Evolutionary conservation across 1,140 invertebrate genomes (phyloP).

Genomic region (Pteromalus puparum): DNA sequence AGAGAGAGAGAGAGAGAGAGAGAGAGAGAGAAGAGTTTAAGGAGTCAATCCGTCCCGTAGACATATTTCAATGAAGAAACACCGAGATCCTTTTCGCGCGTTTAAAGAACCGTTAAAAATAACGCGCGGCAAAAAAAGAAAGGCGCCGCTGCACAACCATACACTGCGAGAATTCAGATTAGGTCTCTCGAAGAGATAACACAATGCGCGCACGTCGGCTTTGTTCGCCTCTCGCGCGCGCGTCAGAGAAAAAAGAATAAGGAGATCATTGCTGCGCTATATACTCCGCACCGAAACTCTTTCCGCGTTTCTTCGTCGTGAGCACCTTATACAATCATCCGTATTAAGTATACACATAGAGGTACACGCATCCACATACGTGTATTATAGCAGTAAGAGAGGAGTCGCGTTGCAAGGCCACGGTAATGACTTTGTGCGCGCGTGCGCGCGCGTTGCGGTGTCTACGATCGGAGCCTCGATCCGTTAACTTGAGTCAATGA

Average conservation of each 20-base stretch:
- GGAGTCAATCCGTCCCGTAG: background rate
- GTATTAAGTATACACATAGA: background rate
- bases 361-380: background rate
- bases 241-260: background rate
- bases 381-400: background rate
- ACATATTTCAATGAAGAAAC: background rate
- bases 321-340: background rate
- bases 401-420: conserved; percentile 15
- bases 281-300: background rate
- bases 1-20: too few relatives aligned
- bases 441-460: too few relatives aligned
- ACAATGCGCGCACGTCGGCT: background rate
- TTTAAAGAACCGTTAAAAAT: conserved; percentile 1
- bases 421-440: conserved; percentile 17
- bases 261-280: background rate
- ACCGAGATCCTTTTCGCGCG: background rate
- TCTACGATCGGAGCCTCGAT: background rate
- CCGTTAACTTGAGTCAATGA: conserved; percentile 21
- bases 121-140: background rate
- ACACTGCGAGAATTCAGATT: background rate
- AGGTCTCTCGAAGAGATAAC: background rate
- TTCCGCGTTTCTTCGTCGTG: background rate
- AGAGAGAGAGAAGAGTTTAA: background rate
- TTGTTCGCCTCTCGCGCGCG: background rate
- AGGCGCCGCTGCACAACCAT: background rate